Evolutionary conservation across 1,140 invertebrate species (phyloP).

Genomic region (Papilio polytes): DNA sequence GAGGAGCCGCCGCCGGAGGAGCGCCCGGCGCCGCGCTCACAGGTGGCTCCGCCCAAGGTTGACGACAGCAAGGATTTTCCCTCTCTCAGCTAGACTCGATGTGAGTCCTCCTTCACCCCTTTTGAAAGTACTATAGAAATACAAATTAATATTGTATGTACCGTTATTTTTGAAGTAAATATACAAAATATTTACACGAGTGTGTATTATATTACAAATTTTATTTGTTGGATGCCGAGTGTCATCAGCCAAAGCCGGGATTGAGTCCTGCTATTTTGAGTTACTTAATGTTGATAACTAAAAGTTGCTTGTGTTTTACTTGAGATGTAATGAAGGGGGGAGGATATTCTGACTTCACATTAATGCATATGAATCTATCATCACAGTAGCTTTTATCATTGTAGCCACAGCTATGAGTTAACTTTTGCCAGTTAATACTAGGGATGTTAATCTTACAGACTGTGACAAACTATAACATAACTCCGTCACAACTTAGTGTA

Average conservation of each 20-base stretch:
- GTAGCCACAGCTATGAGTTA: constrained; percentile 78
- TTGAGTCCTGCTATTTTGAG: constrained; percentile 46
- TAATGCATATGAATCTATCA: constrained; percentile 71
- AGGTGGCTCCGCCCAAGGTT: constrained; percentile 92
- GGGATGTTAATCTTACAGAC: constrained; percentile 76
- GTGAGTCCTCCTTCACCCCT: constrained; percentile 73
- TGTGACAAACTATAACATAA: constrained; percentile 77
- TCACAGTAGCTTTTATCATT: constrained; percentile 79
- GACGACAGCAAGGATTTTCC: constrained; percentile 98
- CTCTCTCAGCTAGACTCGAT: constrained; percentile 89
- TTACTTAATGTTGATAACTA: constrained; percentile 53
- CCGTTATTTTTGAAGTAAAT: constrained; percentile 85
- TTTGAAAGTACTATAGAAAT: constrained; percentile 77
- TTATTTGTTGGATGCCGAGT: constrained; percentile 64
- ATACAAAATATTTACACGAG: constrained; percentile 84
- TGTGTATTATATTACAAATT: constrained; percentile 82
- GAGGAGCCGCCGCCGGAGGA: constrained; percentile 67
- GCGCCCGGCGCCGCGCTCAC: constrained; percentile 61
- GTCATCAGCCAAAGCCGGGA: constrained; percentile 52
- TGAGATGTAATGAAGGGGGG: constrained; percentile 59
- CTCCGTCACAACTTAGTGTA: constrained; percentile 81
- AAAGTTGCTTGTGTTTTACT: constrained; percentile 52
- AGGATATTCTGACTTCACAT: constrained; percentile 70
- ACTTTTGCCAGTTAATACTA: constrained; percentile 65
- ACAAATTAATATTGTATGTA: constrained; percentile 83